Evolutionary conservation across 2,113 vertebrate species (phyloP).

Genomic region (Echinops telfairi): DNA sequence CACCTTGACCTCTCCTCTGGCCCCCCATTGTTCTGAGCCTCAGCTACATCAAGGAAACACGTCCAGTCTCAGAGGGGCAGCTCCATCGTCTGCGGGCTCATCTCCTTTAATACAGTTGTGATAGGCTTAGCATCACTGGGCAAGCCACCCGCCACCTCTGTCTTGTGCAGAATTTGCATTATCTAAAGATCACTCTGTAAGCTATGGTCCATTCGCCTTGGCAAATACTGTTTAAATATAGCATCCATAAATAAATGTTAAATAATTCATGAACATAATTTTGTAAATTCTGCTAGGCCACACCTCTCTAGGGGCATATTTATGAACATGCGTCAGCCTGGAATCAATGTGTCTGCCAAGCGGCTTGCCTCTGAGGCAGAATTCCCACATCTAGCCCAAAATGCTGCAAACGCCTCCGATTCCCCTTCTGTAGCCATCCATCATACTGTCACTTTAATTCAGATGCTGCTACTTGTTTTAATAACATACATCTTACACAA

Average conservation of each 20-base stretch:
- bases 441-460: conserved; percentile 98
- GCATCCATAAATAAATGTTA: conserved; percentile 92
- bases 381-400: conserved; percentile 91
- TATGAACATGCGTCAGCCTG: conserved; percentile 89
- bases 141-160: conserved; percentile 70
- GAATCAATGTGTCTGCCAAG: conserved; percentile 93
- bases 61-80: conserved; percentile 49
- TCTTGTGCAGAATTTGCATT: conserved; percentile 86
- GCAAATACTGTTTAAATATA: conserved; percentile 90
- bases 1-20: background rate
- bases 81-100: conserved; percentile 58
- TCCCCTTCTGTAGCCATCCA: conserved; percentile 92
- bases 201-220: conserved; percentile 86
- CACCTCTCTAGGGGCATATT: conserved; percentile 94
- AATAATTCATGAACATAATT: conserved; percentile 98
- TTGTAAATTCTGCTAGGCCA: conserved; percentile 90
- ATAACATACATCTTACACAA: conserved; percentile 95
- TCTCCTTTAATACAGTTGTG: conserved; percentile 74
- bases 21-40: conserved; percentile 23
- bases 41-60: background rate
- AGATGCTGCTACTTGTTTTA: conserved; percentile 97
- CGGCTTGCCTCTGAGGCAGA: conserved; percentile 89
- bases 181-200: conserved; percentile 84
- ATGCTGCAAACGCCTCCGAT: conserved; percentile 90
- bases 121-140: conserved; percentile 81